Conservation (phyloP, 2,113 vertebrate genomes). For the Neogale vison region DNA sequence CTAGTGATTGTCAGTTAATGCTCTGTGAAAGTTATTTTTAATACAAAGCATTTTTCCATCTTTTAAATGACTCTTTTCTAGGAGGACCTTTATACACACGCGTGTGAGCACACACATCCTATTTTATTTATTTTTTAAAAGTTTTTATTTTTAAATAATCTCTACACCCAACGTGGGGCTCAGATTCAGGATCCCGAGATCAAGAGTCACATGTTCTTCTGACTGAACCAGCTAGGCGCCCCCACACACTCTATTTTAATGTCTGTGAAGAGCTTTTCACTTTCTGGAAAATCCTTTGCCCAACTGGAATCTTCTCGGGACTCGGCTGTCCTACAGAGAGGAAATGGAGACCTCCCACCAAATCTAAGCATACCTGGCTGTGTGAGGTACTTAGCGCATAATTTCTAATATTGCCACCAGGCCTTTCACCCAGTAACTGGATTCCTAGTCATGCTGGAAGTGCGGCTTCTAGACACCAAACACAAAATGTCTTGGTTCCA, state of each 20-base stretch:
- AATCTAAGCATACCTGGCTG: background rate
- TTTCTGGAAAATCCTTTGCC: conserved; percentile 37
- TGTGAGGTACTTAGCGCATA: background rate
- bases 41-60: background rate
- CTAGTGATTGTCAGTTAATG: background rate
- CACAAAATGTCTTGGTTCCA: background rate
- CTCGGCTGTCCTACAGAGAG: background rate
- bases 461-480: background rate
- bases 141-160: background rate
- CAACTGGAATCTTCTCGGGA: background rate
- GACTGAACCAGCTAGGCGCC: background rate
- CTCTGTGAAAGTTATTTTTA: conserved; percentile 33
- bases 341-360: background rate
- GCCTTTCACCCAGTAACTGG: background rate
- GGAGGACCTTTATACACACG: background rate
- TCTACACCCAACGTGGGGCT: background rate
- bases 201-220: background rate
- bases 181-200: background rate
- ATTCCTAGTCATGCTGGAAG: background rate
- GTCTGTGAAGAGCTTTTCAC: background rate
- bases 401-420: background rate
- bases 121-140: background rate
- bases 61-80: conserved; percentile 11
- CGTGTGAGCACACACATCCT: background rate
- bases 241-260: background rate